phyloP scores from a whole-genome alignment of 2,888 invertebrate species.

The Drosophila parthenogenetica region DNA sequence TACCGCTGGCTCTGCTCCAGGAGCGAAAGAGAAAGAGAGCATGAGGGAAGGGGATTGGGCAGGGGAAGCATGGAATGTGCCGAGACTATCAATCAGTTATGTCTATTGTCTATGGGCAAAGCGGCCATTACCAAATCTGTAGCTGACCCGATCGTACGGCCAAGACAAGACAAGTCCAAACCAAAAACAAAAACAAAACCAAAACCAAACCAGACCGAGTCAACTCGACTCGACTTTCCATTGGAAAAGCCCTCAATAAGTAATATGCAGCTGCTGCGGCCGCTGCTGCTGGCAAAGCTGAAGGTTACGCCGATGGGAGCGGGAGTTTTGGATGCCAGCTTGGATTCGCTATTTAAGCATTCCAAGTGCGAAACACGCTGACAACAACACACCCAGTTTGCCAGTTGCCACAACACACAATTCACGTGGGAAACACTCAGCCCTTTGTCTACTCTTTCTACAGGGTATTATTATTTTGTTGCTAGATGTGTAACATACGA shows the following conservation, averaged over 20 bases:
- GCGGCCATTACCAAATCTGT: slow-evolving; percentile 69
- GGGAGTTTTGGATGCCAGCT: slow-evolving; percentile 11
- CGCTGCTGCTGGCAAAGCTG: slow-evolving; percentile 34
- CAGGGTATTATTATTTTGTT: not conserved
- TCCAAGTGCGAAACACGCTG: slow-evolving; percentile 31
- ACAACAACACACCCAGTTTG: slow-evolving; percentile 28
- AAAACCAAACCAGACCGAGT: slow-evolving; percentile 60
- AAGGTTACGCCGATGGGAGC: slow-evolving; percentile 59
- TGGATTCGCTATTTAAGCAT: slow-evolving; percentile 34
- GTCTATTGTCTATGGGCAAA: slow-evolving; percentile 68
- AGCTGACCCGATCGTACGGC: slow-evolving; percentile 39
- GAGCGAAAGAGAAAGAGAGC: slow-evolving; percentile 3
- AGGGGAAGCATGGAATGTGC: slow-evolving; percentile 71
- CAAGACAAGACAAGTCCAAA: slow-evolving; percentile 25
- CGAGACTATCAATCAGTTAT: slow-evolving; percentile 77
- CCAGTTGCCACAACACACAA: slow-evolving; percentile 19
- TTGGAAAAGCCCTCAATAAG: slow-evolving; percentile 72
- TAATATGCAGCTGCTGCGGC: slow-evolving; percentile 16
- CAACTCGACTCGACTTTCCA: slow-evolving; percentile 61
- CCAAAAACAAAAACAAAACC: not conserved
- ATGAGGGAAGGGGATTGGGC: slow-evolving; percentile 8
- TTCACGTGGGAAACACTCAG: slow-evolving; percentile 33
- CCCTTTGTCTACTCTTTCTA: slow-evolving; percentile 15
- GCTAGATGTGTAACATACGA: not conserved
- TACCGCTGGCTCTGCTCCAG: slow-evolving; percentile 46